Base-by-base conservation (phyloP, 2,113 vertebrate genomes). In the Toxostoma redivivum region DNA sequence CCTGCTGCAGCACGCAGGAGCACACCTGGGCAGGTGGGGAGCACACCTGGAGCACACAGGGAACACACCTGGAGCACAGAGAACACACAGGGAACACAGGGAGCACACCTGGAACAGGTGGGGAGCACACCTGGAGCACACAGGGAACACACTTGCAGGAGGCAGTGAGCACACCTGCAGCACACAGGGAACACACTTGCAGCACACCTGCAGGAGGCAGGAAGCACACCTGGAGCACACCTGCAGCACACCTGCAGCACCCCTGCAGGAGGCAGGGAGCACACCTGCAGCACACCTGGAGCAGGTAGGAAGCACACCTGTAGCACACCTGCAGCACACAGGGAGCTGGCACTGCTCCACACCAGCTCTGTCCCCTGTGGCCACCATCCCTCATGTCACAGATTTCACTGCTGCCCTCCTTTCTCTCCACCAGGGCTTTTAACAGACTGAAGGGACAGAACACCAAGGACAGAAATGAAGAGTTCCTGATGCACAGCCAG, bases 401-500 rank as follows among this genome's bases (percentile, higher is more conserved):
- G 82, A 58, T 90, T 88, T 88, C 66, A 95, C 31, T 97, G 95
- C 94, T 94, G 64, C 86, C 62, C 80, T 88, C 61, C 81, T 50
- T 90, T 81, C 91, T 64, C 74, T 71, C 53, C 61, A 72, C 48
- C 50, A 35, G 83, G 64, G 73, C 48, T 65, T 69, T 70, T 72
- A 51, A 78, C 72, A 72, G 21, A 42, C 74, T 72, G 31, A 86
- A 93, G 81, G 94, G 95, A 98, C 96, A 98, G 92, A 81, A 93
- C 74, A 85, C 74, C 91, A 87, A 44, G 53, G 44, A 93, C 22
- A 96, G 90, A 94, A 28, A 94, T 56, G 16, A 92, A 77, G 92
- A 96, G 24, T 18, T 96, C 64, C 96, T 97, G 92, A 94, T 94
- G 95, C 90, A 92, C 93, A 98, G 97, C 95, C 92, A 97, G 95